Percentiles rank a stretch among this genome's conserved stretches.
Conservation (phyloP, 2,113 vertebrate genomes). For the Zapornia atra region DNA sequence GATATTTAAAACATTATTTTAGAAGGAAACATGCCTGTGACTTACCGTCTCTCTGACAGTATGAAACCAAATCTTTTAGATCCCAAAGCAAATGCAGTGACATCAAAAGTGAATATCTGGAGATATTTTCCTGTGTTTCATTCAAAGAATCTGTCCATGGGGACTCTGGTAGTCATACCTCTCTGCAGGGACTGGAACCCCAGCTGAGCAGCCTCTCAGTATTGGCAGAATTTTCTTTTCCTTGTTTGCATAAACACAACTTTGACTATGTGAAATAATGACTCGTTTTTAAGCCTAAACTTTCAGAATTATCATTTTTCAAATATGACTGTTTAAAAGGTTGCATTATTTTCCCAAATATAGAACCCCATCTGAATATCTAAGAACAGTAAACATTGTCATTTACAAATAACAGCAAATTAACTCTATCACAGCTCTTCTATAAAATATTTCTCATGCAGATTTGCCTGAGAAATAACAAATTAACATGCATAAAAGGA, state of each 20-base stretch:
- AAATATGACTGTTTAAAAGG: background rate
- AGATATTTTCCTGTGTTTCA: background rate
- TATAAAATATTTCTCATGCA: background rate
- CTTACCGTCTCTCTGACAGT: background rate
- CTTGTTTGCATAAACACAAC: background rate
- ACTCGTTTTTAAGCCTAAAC: background rate
- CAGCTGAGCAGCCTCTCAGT: background rate
- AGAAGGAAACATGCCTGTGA: background rate
- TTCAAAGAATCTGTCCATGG: background rate
- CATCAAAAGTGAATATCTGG: background rate
- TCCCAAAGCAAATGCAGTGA: background rate
- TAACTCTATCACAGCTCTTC: background rate
- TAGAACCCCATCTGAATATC: background rate
- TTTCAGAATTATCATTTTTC: background rate
- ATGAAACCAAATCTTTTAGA: background rate
- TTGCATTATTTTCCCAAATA: background rate
- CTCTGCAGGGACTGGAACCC: background rate
- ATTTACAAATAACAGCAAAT: background rate
- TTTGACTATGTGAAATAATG: background rate
- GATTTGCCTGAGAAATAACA: background rate
- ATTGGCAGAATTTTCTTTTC: background rate
- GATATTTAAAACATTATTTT: background rate
- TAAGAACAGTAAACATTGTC: background rate
- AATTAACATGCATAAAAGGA: background rate
- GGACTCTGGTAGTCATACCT: accelerated